These are phyloP conservation scores for Murina feae DNA, from an alignment of 2,113 vertebrate species.

Conservation along the genomic window DNA sequence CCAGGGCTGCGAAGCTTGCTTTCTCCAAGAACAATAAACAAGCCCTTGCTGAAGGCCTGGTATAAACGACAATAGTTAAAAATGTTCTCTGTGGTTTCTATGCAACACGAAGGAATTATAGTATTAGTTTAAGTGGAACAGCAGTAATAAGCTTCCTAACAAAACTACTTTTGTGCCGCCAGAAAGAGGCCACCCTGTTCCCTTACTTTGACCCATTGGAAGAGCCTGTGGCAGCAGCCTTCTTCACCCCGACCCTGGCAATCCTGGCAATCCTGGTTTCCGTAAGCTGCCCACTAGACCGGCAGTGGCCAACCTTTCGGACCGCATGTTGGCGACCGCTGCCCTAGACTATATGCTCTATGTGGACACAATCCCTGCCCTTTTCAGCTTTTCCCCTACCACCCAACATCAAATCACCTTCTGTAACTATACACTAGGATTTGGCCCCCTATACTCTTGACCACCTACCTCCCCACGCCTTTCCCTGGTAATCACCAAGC, in stretches of 20 bases:
- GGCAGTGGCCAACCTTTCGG: no score
- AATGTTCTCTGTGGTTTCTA: not conserved
- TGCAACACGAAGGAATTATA: not conserved
- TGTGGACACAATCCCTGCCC: not conserved
- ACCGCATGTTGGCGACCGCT: no score
- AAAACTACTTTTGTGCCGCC: not conserved
- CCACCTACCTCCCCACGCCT: not conserved
- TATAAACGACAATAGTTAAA: not conserved
- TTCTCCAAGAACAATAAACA: conserved; percentile 17
- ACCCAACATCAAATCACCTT: not conserved
- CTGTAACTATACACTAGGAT: not conserved
- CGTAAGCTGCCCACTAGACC: not conserved
- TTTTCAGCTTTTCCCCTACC: not conserved
- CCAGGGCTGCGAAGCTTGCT: not conserved
- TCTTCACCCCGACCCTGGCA: not conserved
- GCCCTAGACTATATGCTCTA: not conserved
- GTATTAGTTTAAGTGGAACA: not conserved
- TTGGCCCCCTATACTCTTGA: not conserved
- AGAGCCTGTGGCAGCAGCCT: not conserved
- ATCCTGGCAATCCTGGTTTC: not conserved
- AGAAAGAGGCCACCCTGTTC: not conserved
- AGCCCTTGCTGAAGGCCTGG: not conserved
- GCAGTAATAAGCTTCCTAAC: not conserved
- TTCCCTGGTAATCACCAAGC: not conserved
- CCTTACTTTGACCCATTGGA: not conserved